Base-by-base conservation (phyloP, 2,797 vertebrate species). In the Gallinago nigripennis region DNA sequence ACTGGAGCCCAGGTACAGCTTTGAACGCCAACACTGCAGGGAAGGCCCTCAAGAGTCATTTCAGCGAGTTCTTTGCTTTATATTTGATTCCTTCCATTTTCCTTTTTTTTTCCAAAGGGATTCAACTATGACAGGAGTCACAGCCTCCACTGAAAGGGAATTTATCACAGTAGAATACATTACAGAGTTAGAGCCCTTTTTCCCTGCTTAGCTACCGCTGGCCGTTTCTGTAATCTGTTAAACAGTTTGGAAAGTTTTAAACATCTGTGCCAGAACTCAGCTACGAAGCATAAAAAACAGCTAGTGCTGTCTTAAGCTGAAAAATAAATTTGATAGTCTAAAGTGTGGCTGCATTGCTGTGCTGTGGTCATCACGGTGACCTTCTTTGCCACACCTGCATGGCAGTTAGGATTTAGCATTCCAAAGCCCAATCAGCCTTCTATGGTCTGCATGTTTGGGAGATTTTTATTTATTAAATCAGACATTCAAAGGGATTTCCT, bases 141-240 rank as follows among this genome's bases (percentile, higher is more conserved):
- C 18, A 54, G 91, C 69, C 91, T 86, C 72, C 66, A 35, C 82
- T 88, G 86, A 93, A 92, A 78, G 73, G 77, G 73, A 84, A 90
- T 94, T 84, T 93, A 83, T 95, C 86, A 35, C 66, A 91, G 88
- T 37, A 60, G 92, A 91, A 95, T 93, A 75, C 31, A 85, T 96
- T 90, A 94, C 79, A 30, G 65, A 92, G 71, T 31, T 51, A 75
- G 58, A 94, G 23, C 33, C 33, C 63, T 72, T 71, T 69, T 39
- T 90, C 48, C n/a, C 33, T 85, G 35, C 63, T 66, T 92, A 58
- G 82, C 83, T 96, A 68, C 92, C 81, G 78, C 90, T 77, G 85
- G 24, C 57, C 2, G 0, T 78, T 94, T 54, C 54, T 92, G 33
- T 82, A 46, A 91, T 92, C 85, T 95, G 24, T 95, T 95, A 71